Base-by-base conservation (phyloP, 1,140 invertebrate genomes). In the Euwallacea similis region DNA sequence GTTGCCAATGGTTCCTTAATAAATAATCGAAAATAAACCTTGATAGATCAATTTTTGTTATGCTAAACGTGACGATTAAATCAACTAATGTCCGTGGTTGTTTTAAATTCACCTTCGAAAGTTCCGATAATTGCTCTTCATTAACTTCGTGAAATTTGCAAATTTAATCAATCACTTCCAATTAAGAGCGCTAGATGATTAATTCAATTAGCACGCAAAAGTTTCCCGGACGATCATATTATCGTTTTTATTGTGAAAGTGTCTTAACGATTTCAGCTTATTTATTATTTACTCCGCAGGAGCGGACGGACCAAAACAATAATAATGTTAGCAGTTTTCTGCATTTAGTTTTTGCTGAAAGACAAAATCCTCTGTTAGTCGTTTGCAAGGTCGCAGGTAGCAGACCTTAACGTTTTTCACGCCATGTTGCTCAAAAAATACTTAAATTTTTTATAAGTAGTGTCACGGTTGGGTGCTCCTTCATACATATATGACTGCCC, bases 351-450 rank as follows among this genome's bases (percentile, higher is more conserved):
- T 50, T 50, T 2, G 13, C 46, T 50, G 9, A 7, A 50, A 50
- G 46, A 50, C 46, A 13, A 50, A 50, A 50, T 33, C 46, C 46
- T 50, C 46, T 13, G 46, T 15, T 15, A 15, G 16, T 56, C 54
- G 54, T 61, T 41, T 6, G 16, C 33, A 61, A 61, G 58, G 58
- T 42, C 58, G 6, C 58, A 61, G 15, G 11, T 42, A 61, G 7
- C 58, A 61, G 42, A 43, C 21, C 42, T 61, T 61, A 61, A 43
- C 58, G 58, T 42, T 61, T 61, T 61, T 61, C 11, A 61, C 11
- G 21, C 21, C 2, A 42, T 10, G 11, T 61, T 61, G 58, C 58
- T 10, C 7, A 42, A 61, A 41, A 61, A 43, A 42, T 16, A 56
- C 54, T 56, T 56, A 56, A 3, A 50, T 50, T 50, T 50, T 50